These are phyloP conservation scores for Chrysemys picta DNA, from an alignment of 2,113 vertebrate genomes.

Conservation along the genomic window DNA sequence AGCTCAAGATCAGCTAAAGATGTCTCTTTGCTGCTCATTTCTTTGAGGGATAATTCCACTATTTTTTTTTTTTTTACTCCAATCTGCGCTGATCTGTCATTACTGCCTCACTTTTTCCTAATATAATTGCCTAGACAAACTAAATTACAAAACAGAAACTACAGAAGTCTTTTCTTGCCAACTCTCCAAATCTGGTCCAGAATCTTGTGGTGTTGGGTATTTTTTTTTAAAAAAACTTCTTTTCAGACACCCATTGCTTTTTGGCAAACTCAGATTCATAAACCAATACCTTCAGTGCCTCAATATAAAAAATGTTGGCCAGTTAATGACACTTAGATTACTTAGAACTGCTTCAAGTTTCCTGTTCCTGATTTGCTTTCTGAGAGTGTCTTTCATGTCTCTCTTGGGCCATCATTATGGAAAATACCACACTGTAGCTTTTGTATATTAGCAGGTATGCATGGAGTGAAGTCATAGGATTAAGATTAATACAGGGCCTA, in stretches of 20 bases:
- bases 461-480: constrained; percentile 57
- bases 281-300: background rate
- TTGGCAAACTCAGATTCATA: constrained; percentile 6
- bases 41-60: background rate
- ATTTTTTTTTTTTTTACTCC: constrained; percentile 13
- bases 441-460: constrained; percentile 44
- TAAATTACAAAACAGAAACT: constrained; percentile 68
- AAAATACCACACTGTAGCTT: constrained; percentile 49
- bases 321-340: background rate
- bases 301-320: background rate
- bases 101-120: constrained; percentile 62
- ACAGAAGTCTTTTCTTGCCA: constrained; percentile 57
- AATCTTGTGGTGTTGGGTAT: constrained; percentile 34
- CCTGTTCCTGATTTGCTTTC: background rate
- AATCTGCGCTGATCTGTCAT: constrained; percentile 32
- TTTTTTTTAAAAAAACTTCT: background rate
- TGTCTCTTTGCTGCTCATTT: constrained; percentile 30
- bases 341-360: constrained; percentile 28
- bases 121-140: constrained; percentile 54
- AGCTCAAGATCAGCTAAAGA: constrained; percentile 17
- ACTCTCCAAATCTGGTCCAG: constrained; percentile 43
- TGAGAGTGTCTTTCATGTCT: constrained; percentile 28
- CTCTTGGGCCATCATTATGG: constrained; percentile 37
- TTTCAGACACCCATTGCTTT: background rate
- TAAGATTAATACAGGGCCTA: constrained; percentile 36